Base-by-base conservation (phyloP, 2,888 invertebrate species). In the Eilema griseolum region DNA sequence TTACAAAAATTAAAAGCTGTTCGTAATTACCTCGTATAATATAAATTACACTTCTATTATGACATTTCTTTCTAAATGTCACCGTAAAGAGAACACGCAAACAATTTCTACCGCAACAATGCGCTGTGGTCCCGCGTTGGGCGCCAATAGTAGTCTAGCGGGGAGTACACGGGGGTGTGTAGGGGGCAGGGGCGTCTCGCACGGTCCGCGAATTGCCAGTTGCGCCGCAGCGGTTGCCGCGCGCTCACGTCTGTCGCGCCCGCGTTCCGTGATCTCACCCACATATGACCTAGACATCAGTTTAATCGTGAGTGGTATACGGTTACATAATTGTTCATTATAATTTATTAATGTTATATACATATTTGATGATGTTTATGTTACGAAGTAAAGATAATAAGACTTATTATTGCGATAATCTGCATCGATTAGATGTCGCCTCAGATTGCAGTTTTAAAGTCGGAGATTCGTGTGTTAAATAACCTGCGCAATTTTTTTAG, bases 161-260 rank as follows among this genome's bases (percentile, higher is more conserved):
- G 85, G 61, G 59, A n/a, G 61, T 31, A 61, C 85, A 87, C 81
- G 86, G 81, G 80, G 69, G 24, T 12, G 66, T 3, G 46, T n/a
- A n/a, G 26, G 73, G 70, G 71, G 70, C 78, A 70, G 73, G 71
- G 80, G 73, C 77, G 86, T 66, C 87, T 89, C 82, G 75, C 61
- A 26, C 46, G 33, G 59, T 4, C 46, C 46, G 59, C 31, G 28
- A 70, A 62, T 26, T 37, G 88, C 83, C 91, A 95, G 95, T 95
- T 91, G 92, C 93, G 94, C 89, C 90, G 91, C 93, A 91, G 91
- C 90, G 88, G 84, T 85, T 83, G 88, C 81, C 89, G 89, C 86
- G 90, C 80, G 84, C 86, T 82, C 82, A 88, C 88, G 91, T 89
- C 72, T 85, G 84, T 80, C 71, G 86, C 86, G 86, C 83, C 66